Evolutionary conservation across 2,113 vertebrate species (phyloP), one percentile per base, ranked within the genome.

Genomic region (Castor canadensis): DNA sequence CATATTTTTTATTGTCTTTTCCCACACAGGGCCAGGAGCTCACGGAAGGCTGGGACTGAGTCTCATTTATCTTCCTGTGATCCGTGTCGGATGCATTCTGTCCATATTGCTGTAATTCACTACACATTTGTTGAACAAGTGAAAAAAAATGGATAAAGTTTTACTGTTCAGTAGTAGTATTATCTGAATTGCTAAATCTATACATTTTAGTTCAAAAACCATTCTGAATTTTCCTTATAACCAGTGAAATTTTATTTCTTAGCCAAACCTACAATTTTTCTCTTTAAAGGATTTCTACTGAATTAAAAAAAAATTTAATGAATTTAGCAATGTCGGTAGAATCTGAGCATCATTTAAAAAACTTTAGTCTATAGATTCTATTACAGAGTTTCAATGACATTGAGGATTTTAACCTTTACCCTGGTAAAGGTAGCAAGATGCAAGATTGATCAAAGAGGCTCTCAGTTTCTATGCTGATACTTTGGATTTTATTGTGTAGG

Each of bases 381-480:
- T 77, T n/a, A 72, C 49, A 2, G 20, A 38, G 67, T 72, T 89
- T 95, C 87, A 8, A 72, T 35, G 62, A 38, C 49, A 72, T 35
- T 67, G 96, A 93, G 52, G 76, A 91, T 17, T 88, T 64, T 81
- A 32, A 69, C n/a, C n/a, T n/a, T n/a, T n/a, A n/a, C n/a, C n/a
- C n/a, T n/a, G n/a, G n/a, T n/a, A n/a, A n/a, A n/a, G n/a, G n/a
- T n/a, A n/a, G n/a, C n/a, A n/a, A n/a, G n/a, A n/a, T n/a, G n/a
- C n/a, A n/a, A 80, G 22, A 85, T 0, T 6, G 20, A 76, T 76
- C 49, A 4, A 0, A 17, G 71, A 81, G 30, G n/a, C 35, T 49
- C 95, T 64, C 93, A 45, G 92, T 96, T 89, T 92, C 91, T 83
- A 83, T 87, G 84, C 69, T 84, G 64, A 95, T 38, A 87, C 88